Conservation (phyloP, 2,888 invertebrate species). For the Dasypogon diadema region DNA sequence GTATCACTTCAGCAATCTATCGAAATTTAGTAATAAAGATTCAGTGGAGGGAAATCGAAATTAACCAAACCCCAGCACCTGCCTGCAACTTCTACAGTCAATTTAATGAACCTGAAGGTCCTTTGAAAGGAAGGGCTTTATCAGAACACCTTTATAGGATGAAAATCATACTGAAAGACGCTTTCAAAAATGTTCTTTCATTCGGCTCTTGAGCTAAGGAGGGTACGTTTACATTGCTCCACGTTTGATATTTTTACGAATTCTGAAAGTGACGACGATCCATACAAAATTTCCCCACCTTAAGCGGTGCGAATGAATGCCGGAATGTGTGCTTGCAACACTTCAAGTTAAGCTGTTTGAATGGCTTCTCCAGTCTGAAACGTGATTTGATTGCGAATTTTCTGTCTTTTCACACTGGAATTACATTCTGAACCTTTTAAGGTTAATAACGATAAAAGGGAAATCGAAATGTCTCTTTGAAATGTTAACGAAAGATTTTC, state of each 20-base stretch:
- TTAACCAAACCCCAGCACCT: not conserved
- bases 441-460: conserved; percentile 41
- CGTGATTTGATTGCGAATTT: conserved; percentile 41
- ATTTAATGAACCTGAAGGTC: not conserved
- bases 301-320: not conserved
- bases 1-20: conserved; percentile 1
- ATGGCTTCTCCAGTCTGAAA: conserved; percentile 26
- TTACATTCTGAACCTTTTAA: conserved; percentile 40
- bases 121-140: not conserved
- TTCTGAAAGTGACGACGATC: conserved; percentile 23
- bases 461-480: conserved; percentile 29
- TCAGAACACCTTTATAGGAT: conserved; percentile 14
- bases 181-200: not conserved
- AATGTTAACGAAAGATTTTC: not conserved
- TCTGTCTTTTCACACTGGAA: conserved; percentile 32
- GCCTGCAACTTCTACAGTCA: not conserved
- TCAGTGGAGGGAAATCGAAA: conserved; percentile 14
- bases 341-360: conserved; percentile 36
- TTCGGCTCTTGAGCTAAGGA: not conserved
- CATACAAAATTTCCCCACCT: conserved; percentile 9
- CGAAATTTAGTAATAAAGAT: conserved; percentile 27
- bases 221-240: not conserved
- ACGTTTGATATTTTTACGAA: conserved; percentile 37
- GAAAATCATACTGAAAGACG: conserved; percentile 10
- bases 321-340: conserved; percentile 27